These are phyloP conservation scores for Caenorhabditis uteleia DNA, from an alignment of 2,888 invertebrate species.

Conservation along the genomic window DNA sequence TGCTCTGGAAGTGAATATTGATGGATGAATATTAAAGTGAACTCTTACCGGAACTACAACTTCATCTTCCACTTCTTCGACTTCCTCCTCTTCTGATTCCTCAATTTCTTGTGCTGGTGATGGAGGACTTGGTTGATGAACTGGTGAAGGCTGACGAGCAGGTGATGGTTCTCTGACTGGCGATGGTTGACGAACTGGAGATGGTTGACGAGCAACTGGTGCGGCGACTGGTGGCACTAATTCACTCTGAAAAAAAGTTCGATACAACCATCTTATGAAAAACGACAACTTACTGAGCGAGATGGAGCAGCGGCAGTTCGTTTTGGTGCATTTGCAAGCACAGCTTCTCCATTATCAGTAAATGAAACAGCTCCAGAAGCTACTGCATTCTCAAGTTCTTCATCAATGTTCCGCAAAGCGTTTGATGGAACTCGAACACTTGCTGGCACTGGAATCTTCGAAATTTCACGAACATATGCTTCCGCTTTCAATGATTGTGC, in stretches of 20 bases:
- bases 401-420: conserved; percentile 51
- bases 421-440: conserved; percentile 43
- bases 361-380: conserved; percentile 48
- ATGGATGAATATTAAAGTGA: no score
- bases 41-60: conserved; percentile 15
- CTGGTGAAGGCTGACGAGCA: conserved; percentile 16
- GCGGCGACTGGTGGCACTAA: conserved; percentile 5
- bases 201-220: conserved; percentile 19
- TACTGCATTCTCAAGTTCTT: conserved; percentile 60
- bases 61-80: conserved; percentile 18
- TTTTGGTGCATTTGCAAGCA: conserved; percentile 22
- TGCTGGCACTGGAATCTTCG: conserved; percentile 54
- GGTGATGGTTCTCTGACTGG: conserved; percentile 18
- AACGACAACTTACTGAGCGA: neutral
- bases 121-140: neutral
- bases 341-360: conserved; percentile 51
- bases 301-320: conserved; percentile 3
- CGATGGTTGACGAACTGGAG: conserved; percentile 20
- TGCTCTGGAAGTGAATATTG: no score
- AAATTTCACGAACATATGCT: conserved; percentile 44
- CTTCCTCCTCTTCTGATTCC: conserved; percentile 10
- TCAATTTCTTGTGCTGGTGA: conserved; percentile 18
- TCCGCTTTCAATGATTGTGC: conserved; percentile 73
- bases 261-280: neutral
- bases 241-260: neutral